Evolutionary conservation across 2,113 vertebrate genomes (phyloP).

Genomic region (Dipodomys spectabilis): DNA sequence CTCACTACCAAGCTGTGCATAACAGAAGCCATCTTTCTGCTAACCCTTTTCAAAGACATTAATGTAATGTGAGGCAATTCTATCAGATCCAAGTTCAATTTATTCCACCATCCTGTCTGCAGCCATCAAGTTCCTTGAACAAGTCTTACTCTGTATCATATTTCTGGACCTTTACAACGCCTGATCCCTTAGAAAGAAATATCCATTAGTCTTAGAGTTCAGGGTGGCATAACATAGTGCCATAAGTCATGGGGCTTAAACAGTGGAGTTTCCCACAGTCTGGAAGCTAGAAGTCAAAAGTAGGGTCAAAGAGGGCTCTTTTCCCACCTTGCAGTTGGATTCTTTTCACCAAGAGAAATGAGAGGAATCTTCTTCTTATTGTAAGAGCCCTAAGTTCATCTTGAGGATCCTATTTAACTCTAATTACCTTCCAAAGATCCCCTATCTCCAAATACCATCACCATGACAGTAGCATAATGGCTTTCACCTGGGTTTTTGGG

Average conservation of each 20-base stretch:
- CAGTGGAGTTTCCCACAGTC: background rate
- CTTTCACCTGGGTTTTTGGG: background rate
- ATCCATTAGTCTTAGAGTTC: background rate
- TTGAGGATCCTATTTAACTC: background rate
- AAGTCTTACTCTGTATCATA: background rate
- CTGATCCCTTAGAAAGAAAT: conserved; percentile 33
- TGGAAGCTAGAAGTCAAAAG: background rate
- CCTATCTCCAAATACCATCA: background rate
- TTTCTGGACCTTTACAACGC: background rate
- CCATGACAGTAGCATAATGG: background rate
- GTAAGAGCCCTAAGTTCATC: background rate
- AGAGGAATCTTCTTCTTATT: background rate
- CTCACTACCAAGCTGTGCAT: background rate
- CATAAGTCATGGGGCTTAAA: background rate
- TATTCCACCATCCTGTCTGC: background rate
- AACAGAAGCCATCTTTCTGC: background rate
- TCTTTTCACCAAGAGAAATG: background rate
- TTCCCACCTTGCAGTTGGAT: background rate
- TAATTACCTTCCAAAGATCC: background rate
- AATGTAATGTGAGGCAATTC: background rate
- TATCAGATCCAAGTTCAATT: background rate
- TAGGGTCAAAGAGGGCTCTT: background rate
- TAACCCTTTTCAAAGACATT: background rate
- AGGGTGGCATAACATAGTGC: background rate
- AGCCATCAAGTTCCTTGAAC: background rate